Evolutionary conservation across 2,888 invertebrate species (phyloP), one percentile per base, ranked within the genome.

Genomic region (Drosophila meridionalis): DNA sequence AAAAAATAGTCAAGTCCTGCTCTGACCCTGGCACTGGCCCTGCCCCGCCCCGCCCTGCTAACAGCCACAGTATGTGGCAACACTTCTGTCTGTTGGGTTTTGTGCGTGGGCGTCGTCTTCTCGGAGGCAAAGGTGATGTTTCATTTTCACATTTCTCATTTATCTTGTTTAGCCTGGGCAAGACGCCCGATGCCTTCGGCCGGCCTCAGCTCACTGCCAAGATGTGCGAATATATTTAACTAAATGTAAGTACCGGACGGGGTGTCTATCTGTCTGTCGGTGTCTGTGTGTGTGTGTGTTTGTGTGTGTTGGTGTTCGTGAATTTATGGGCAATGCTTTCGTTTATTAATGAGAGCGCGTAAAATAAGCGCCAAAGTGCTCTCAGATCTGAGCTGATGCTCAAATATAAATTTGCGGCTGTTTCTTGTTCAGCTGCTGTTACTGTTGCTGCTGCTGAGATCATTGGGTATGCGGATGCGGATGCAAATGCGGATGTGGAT

Each of bases 101-200:
- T 66, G 65, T 66, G 70, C 48, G 68, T 60, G 66, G 70, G 67
- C 66, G 62, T 72, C 34, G 60, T 73, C 73, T 57, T 70, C 81
- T 79, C 67, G 59, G 63, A 79, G 87, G 79, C 79, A 78, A 88
- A 91, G 90, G 89, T 91, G 89, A 91, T 91, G 92, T 88, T 92
- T 92, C 91, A 92, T 91, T 91, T 92, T 91, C 87, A 82, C 91
- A 91, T 91, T 90, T 89, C 91, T 84, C 92, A 91, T 91, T 92
- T 92, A 91, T 91, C 92, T 92, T 87, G 80, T 90, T 92, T 91
- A 90, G 88, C 83, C 77, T 71, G 82, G 82, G 77, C 68, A 64
- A 57, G 62, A 59, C 64, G 79, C 77, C 61, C 14, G 28, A 48
- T 30, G 52, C 52, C 52, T 66, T 56, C 32, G 80, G n/a, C 57